These are phyloP conservation scores for Coelinius sp. DNA, from an alignment of 2,888 invertebrate genomes.

Conservation along the genomic window DNA sequence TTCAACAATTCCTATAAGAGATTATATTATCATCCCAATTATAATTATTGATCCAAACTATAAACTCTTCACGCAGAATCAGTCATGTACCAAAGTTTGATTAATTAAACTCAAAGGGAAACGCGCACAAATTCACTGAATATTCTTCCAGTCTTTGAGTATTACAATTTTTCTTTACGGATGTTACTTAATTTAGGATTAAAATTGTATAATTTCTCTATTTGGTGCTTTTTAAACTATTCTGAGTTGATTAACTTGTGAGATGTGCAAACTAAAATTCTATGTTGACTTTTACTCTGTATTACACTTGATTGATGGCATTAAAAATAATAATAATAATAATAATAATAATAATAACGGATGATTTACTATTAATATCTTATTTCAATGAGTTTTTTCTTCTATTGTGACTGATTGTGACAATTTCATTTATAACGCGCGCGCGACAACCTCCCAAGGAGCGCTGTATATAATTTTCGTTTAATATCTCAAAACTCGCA, in stretches of 20 bases:
- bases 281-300: background rate
- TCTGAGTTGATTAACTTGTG: background rate
- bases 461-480: no score
- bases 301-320: background rate
- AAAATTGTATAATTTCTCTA: background rate
- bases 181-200: background rate
- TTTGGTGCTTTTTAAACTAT: background rate
- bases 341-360: no score
- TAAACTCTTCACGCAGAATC: constrained; percentile 1
- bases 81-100: constrained; percentile 42
- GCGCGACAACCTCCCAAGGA: no score
- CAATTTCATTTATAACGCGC: constrained; percentile 38
- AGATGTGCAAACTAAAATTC: background rate
- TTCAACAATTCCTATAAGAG: background rate
- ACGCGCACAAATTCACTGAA: background rate
- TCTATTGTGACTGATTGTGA: constrained; percentile 30
- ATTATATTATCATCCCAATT: background rate
- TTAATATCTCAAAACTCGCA: constrained; percentile 39
- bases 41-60: background rate
- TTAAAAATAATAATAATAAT: no score
- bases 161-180: background rate
- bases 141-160: background rate
- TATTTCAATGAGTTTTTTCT: no score
- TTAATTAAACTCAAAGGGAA: constrained; percentile 19
- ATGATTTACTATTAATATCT: background rate